Evolutionary conservation across 2,113 vertebrate species (phyloP).

Genomic region (Montifringilla adamsi): DNA sequence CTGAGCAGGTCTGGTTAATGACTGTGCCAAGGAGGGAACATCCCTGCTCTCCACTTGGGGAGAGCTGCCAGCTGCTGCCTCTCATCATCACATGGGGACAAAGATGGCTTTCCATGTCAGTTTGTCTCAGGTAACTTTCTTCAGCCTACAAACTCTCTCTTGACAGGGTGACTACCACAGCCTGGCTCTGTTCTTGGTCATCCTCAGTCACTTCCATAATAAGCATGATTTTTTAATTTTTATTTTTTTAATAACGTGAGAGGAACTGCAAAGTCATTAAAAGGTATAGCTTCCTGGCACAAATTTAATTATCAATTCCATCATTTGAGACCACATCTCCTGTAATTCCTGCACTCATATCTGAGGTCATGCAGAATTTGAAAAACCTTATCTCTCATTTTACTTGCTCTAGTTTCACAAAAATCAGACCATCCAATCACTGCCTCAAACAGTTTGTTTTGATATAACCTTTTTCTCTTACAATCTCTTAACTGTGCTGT

Average conservation of each 20-base stretch:
- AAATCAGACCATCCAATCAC: background rate
- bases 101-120: background rate
- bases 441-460: background rate
- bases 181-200: background rate
- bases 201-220: background rate
- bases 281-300: background rate
- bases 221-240: background rate
- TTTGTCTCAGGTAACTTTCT: background rate
- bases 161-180: background rate
- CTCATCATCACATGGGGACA: accelerated
- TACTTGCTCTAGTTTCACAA: background rate
- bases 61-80: accelerated
- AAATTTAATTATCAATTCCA: background rate
- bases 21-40: background rate
- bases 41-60: background rate
- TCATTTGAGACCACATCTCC: background rate
- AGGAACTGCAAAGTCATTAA: background rate
- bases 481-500: background rate
- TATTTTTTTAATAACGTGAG: background rate
- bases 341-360: background rate
- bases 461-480: background rate
- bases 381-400: background rate
- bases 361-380: background rate
- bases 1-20: background rate
- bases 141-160: background rate